A percentile compares a stretch with the other conserved stretches of the same genome.
Conservation (phyloP, 1,140 invertebrate species). For the Pemphigus obesinymphae region DNA sequence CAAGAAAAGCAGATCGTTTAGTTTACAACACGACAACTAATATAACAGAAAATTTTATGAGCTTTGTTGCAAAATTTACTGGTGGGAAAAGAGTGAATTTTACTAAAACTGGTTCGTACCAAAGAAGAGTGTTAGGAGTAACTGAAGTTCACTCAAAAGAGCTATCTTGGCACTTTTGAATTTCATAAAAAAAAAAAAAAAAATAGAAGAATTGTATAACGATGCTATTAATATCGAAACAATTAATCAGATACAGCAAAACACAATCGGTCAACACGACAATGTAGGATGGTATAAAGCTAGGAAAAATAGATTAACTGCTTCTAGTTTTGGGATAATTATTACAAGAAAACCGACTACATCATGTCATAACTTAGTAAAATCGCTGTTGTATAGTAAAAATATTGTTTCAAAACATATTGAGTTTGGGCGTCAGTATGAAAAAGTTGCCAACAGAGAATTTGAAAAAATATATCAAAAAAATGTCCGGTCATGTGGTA, state of each 20-base stretch:
- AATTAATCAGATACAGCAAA: background rate
- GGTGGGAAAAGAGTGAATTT: no score
- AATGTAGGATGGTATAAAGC: no score
- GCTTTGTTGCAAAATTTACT: no score
- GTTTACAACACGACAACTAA: background rate
- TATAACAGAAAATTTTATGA: background rate
- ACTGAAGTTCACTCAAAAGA: background rate
- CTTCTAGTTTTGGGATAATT: background rate
- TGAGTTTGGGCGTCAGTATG: background rate
- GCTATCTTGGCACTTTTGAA: background rate
- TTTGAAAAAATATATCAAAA: background rate
- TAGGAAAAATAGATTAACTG: no score
- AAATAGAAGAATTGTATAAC: no score
- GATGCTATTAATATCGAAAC: no score
- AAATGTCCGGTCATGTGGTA: background rate
- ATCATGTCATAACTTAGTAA: background rate
- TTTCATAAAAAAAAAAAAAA: no score
- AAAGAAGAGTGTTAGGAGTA: background rate
- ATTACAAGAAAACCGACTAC: background rate
- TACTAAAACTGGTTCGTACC: background rate
- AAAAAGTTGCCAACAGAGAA: no score
- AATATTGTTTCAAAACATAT: slow-evolving; percentile 18
- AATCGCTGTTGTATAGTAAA: background rate
- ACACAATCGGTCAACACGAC: no score
- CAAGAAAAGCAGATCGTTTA: no score